phyloP scores from a whole-genome alignment of 2,888 invertebrate genomes.

The Gastrophysa polygoni region DNA sequence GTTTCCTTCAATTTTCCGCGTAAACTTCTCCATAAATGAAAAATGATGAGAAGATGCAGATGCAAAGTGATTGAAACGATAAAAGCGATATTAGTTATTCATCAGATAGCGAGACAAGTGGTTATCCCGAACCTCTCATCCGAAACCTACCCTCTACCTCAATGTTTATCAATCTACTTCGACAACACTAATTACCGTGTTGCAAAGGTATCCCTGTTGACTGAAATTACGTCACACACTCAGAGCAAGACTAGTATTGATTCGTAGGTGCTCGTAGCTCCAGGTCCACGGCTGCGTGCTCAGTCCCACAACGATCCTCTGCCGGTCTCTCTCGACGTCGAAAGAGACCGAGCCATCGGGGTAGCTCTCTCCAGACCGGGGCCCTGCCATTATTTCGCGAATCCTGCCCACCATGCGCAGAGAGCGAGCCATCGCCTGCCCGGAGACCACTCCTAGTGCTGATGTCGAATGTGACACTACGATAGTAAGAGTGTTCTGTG shows the following conservation, averaged over 20 bases:
- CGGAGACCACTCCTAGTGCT: constrained; percentile 58
- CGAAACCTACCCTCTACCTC: neutral
- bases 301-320: constrained; percentile 47
- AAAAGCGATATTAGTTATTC: too few relatives aligned
- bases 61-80: too few relatives aligned
- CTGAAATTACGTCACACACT: constrained; percentile 55
- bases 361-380: constrained; percentile 28
- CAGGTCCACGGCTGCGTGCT: constrained; percentile 60
- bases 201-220: constrained; percentile 52
- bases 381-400: constrained; percentile 55
- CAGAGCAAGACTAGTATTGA: constrained; percentile 53
- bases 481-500: constrained; percentile 54
- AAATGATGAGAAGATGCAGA: too few relatives aligned
- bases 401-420: constrained; percentile 55
- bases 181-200: constrained; percentile 15
- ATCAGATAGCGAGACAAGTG: too few relatives aligned
- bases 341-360: constrained; percentile 19
- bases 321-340: constrained; percentile 38
- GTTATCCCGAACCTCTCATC: too few relatives aligned
- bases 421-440: constrained; percentile 52
- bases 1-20: too few relatives aligned
- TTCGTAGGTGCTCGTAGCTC: constrained; percentile 58
- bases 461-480: constrained; percentile 56
- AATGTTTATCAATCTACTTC: neutral
- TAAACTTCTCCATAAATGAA: too few relatives aligned